Evolutionary conservation across 2,888 invertebrate species (phyloP), one percentile per base, ranked within the genome.

Genomic region (Plemyria rubiginata): DNA sequence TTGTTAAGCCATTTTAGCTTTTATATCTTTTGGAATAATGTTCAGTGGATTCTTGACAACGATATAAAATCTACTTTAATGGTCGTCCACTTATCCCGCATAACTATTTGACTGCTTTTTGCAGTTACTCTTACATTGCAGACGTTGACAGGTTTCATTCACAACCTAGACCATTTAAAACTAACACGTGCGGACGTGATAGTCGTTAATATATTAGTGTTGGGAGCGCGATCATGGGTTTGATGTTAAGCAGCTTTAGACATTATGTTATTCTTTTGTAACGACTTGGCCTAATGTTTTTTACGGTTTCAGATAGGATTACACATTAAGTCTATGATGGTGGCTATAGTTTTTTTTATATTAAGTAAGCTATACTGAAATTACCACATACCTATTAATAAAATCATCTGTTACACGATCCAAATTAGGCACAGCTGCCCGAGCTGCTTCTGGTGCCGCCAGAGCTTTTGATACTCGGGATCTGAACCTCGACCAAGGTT

Each of bases 401-500:
- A 98, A 97, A 80, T 97, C 97, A 60, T 93, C 88, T 16, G 97
- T 95, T 64, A 98, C 97, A 70, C 94, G 88, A 81, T 96, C 95
- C 70, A 97, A 93, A 54, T 95, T 94, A 12, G 94, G 94, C 48
- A 97, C 94, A 77, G 96, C 97, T 56, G 95, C 95, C 79, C 94
- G 95, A 13, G 97, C 96, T 9, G 96, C 96, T 71, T 95, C 94
- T 0, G 98, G 97, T 65, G 96, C 95, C 82, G 97, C 94, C 85
- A 98, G 94, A 71, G 96, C 95, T 83, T 97, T 96, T 75, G 98
- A 97, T 28, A 97, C 97, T 86, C 96, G 96, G 62, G 95, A 95
- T 69, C 98, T 94, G 81, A 98, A 96, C 70, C 94, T 94, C 79
- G 98, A 96, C 98, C 98, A 98, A 76, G 96, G 95, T 77, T 96